phyloP scores from a whole-genome alignment of 2,888 invertebrate species.

The Lithophane socia region DNA sequence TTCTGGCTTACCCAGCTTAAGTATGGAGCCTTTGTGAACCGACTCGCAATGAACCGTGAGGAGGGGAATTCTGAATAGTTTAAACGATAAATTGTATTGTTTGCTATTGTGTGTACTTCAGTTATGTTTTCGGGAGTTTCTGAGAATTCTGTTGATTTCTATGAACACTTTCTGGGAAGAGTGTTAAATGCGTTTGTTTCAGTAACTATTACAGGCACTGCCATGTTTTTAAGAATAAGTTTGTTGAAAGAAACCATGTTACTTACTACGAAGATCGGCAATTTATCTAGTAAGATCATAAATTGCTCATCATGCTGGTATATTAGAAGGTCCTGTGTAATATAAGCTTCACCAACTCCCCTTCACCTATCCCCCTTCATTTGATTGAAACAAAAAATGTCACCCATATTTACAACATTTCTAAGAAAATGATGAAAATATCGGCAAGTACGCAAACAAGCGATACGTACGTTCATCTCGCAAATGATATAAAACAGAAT shows the following conservation, averaged over 20 bases:
- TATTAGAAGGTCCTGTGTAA: conserved; percentile 48
- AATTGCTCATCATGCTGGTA: conserved; percentile 35
- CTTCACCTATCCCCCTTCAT: conserved; percentile 18
- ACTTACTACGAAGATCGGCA: not conserved
- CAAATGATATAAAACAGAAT: conserved; percentile 64
- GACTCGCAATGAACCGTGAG: conserved; percentile 55
- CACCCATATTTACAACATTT: conserved; percentile 48
- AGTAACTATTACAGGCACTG: not conserved
- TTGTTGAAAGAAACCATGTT: not conserved
- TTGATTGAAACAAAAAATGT: conserved; percentile 48
- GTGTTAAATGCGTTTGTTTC: not conserved
- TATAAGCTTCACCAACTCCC: conserved; percentile 25
- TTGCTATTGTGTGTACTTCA: conserved; percentile 41
- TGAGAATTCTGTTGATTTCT: not conserved
- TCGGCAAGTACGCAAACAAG: conserved; percentile 55
- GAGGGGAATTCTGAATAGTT: conserved; percentile 62
- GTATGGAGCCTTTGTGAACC: conserved; percentile 67
- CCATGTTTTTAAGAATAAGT: not conserved
- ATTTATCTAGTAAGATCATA: conserved; percentile 18
- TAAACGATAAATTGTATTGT: conserved; percentile 64
- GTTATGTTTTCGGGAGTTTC: conserved; percentile 19
- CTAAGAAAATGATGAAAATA: conserved; percentile 53
- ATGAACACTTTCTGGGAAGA: not conserved
- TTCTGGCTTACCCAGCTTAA: conserved; percentile 78
- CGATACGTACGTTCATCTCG: conserved; percentile 62